A percentile compares a stretch with the other conserved stretches of the same genome.
phyloP scores from a whole-genome alignment of 2,888 invertebrate species.

The Rhogogaster chlorosoma region DNA sequence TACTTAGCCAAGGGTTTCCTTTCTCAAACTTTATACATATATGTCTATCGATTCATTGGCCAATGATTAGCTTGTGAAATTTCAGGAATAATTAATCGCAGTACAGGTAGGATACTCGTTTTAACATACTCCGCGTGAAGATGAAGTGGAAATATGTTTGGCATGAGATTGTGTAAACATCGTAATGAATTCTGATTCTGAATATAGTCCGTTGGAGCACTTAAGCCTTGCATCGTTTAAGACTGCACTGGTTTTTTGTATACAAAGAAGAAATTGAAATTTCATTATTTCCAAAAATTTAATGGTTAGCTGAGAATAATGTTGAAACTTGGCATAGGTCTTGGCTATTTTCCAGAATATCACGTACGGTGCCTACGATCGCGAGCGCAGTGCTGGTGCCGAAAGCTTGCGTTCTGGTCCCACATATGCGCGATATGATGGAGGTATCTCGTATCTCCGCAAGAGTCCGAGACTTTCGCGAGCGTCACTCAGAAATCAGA shows the following conservation, averaged over 20 bases:
- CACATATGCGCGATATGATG: background rate
- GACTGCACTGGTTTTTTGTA: background rate
- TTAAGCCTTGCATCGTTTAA: background rate
- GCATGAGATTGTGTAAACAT: background rate
- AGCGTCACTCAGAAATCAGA: conserved; percentile 29
- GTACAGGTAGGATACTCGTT: background rate
- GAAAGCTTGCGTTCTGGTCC: conserved; percentile 16
- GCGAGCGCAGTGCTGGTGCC: background rate
- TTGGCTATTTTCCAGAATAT: conserved; percentile 70
- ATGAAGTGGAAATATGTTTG: background rate
- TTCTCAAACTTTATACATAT: background rate
- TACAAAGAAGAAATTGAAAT: background rate
- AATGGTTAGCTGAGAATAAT: conserved; percentile 57
- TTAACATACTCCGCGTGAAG: background rate
- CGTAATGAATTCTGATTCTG: background rate
- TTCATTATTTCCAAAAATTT: conserved; percentile 3
- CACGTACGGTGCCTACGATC: background rate
- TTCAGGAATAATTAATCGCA: background rate
- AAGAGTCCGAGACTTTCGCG: background rate
- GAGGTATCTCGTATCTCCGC: background rate
- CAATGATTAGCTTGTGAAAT: background rate
- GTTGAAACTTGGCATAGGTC: conserved; percentile 77
- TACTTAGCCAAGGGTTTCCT: background rate
- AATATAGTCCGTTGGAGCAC: background rate
- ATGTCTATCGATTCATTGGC: background rate